Evolutionary conservation across 2,888 invertebrate genomes (phyloP).

Genomic region (Chirona hameri): DNA sequence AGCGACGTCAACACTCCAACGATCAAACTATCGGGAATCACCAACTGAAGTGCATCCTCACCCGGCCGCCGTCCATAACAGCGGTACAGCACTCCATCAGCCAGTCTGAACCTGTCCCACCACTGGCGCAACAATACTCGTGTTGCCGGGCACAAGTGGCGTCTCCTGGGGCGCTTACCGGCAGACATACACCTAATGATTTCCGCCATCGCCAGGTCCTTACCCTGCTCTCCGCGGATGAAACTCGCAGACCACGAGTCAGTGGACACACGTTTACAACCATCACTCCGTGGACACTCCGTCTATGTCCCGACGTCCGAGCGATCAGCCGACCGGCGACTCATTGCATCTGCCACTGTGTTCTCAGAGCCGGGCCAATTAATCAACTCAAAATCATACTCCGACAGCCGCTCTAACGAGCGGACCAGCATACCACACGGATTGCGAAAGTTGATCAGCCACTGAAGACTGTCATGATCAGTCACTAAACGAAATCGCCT

Average conservation of each 20-base stretch:
- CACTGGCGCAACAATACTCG: too few species aligned
- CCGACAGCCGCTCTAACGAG: not conserved
- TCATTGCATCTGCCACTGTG: not conserved
- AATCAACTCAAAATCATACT: not conserved
- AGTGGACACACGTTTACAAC: not conserved
- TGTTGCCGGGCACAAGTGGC: not conserved
- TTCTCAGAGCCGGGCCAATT: not conserved
- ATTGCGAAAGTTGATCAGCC: not conserved
- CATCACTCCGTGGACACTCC: not conserved
- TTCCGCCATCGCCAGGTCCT: not conserved
- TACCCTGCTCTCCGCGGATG: not conserved
- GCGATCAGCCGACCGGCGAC: not conserved
- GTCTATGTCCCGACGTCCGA: not conserved
- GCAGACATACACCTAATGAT: not conserved
- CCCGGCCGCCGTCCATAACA: too few species aligned
- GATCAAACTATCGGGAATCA: too few species aligned
- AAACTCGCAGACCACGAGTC: not conserved
- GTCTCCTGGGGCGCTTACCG: not conserved
- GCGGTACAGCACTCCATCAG: too few species aligned
- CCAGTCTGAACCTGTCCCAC: too few species aligned
- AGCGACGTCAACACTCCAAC: too few species aligned
- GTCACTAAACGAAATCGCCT: not conserved
- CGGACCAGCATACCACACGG: not conserved
- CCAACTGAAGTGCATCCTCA: too few species aligned
- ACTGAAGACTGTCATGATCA: not conserved